A percentile compares a stretch with the other conserved stretches of the same genome.
Conservation (phyloP, 2,888 invertebrate species). For the Parnassius apollo region DNA sequence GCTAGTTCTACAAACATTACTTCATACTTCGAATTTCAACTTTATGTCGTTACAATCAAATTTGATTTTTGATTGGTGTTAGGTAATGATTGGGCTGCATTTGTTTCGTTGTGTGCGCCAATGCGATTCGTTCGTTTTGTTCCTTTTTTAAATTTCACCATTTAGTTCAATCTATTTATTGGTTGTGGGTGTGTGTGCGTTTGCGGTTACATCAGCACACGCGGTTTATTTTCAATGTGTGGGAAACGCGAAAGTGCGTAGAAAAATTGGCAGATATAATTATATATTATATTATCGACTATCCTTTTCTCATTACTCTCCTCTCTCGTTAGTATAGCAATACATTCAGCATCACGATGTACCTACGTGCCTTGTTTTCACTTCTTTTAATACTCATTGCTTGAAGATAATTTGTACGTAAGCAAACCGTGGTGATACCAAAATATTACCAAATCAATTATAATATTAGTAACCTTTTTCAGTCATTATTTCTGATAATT, state of each 20-base stretch:
- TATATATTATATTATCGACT: conserved; percentile 48
- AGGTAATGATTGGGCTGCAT: conserved; percentile 76
- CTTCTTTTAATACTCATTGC: neutral
- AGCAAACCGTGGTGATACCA: no score
- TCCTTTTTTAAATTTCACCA: conserved; percentile 81
- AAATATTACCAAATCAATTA: neutral
- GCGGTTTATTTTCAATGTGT: conserved; percentile 43
- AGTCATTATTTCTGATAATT: neutral
- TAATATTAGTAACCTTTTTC: neutral
- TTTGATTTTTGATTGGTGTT: conserved; percentile 36
- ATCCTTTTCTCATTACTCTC: conserved; percentile 28
- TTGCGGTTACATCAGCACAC: conserved; percentile 50
- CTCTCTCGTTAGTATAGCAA: conserved; percentile 15
- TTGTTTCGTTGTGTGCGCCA: conserved; percentile 57
- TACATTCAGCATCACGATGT: neutral
- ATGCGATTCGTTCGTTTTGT: conserved; percentile 76
- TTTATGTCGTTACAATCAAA: conserved; percentile 35
- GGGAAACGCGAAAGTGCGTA: conserved; percentile 70
- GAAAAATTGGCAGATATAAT: conserved; percentile 72
- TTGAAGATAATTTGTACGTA: no score
- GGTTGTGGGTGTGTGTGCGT: conserved; percentile 68
- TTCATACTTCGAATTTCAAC: conserved; percentile 40
- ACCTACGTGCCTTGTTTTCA: neutral
- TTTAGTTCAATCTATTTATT: conserved; percentile 82
- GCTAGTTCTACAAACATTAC: conserved; percentile 63